Evolutionary conservation across 2,797 vertebrate species (phyloP).

Genomic region (Macropus fuliginosus): DNA sequence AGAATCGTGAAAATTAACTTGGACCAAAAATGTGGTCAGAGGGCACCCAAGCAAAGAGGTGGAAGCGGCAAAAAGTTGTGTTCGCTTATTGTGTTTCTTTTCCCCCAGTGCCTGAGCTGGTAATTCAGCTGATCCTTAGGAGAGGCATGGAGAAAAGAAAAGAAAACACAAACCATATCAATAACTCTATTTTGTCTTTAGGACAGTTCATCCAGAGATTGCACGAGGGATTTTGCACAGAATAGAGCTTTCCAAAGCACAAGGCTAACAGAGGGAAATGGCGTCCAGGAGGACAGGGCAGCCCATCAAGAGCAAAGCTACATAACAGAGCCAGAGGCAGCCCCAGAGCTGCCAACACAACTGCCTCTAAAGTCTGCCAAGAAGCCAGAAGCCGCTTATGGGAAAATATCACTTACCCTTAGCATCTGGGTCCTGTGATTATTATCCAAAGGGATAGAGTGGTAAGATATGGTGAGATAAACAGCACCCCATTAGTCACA

Average conservation of each 20-base stretch:
- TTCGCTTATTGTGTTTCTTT: slow-evolving; percentile 45
- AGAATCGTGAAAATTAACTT: slow-evolving; percentile 49
- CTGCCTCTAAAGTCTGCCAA: slow-evolving; percentile 85
- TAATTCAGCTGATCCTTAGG: slow-evolving; percentile 51
- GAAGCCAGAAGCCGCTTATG: slow-evolving; percentile 84
- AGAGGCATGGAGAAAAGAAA: slow-evolving; percentile 8
- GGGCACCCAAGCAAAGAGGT: slow-evolving; percentile 45
- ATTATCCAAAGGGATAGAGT: slow-evolving; percentile 83
- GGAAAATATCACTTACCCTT: slow-evolving; percentile 86
- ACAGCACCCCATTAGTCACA: slow-evolving; percentile 70
- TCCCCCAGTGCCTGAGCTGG: slow-evolving; percentile 50
- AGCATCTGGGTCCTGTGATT: slow-evolving; percentile 85
- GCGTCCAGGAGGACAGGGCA: slow-evolving; percentile 80
- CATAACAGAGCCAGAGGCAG: slow-evolving; percentile 83
- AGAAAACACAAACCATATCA: slow-evolving; percentile 50
- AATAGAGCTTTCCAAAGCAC: slow-evolving; percentile 74
- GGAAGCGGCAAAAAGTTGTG: slow-evolving; percentile 54
- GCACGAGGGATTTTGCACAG: slow-evolving; percentile 71
- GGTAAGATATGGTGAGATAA: slow-evolving; percentile 79
- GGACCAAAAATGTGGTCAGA: neutral
- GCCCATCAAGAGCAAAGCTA: slow-evolving; percentile 76
- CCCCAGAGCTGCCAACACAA: slow-evolving; percentile 82
- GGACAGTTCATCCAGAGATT: slow-evolving; percentile 76
- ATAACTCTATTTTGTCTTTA: slow-evolving; percentile 52
- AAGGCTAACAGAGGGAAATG: slow-evolving; percentile 77